A percentile compares a stretch with the other conserved stretches of the same genome.
Conservation (phyloP, 2,113 vertebrate genomes). For the Poicephalus meyeri region DNA sequence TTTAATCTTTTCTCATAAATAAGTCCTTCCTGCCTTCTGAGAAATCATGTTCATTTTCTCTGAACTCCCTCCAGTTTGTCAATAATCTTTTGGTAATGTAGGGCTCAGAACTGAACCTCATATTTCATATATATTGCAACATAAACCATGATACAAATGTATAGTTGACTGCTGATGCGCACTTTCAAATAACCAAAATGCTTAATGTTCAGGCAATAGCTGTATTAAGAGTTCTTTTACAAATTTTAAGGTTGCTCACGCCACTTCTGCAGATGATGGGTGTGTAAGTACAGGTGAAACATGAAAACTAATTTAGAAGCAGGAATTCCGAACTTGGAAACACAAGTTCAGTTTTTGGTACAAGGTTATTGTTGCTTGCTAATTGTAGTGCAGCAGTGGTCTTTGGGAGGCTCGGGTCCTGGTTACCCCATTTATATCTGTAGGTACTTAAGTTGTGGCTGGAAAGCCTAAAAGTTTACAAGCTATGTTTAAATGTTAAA, state of each 20-base stretch:
- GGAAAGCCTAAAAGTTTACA: background rate
- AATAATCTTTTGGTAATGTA: conserved; percentile 11
- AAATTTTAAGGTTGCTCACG: background rate
- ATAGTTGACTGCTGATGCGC: accelerated
- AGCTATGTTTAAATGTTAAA: background rate
- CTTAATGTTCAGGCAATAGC: background rate
- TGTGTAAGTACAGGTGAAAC: background rate
- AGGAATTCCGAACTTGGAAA: background rate
- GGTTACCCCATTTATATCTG: background rate
- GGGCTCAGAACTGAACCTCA: background rate
- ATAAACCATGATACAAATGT: background rate
- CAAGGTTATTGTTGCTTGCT: background rate
- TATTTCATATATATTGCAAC: background rate
- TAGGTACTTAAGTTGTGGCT: background rate
- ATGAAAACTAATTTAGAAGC: background rate
- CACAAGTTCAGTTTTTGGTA: background rate
- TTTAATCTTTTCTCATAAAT: conserved; percentile 58
- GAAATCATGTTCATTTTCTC: conserved; percentile 39
- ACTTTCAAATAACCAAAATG: background rate
- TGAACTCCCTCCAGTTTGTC: conserved; percentile 60
- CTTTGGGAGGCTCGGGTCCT: background rate
- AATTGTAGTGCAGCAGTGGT: background rate
- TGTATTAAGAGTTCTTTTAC: background rate
- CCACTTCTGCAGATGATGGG: background rate
- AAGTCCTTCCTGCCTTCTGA: conserved; percentile 58